phyloP scores from a whole-genome alignment of 2,888 invertebrate genomes.

The Lacanobia oleracea region DNA sequence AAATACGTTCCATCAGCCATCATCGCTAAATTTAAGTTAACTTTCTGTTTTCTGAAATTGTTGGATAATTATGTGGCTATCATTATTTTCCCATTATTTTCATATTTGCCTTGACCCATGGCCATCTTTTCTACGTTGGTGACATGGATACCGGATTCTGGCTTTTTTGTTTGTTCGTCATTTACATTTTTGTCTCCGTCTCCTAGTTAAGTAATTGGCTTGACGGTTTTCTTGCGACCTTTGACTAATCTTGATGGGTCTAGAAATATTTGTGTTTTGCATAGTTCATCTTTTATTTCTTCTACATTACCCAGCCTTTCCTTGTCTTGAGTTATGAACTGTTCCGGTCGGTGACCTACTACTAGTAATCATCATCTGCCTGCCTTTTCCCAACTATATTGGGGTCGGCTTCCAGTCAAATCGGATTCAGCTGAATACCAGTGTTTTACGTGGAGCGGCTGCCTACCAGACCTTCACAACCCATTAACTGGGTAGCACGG shows the following conservation, averaged over 20 bases:
- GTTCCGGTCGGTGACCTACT: no score
- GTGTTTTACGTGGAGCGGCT: no score
- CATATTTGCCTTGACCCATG: slow-evolving; percentile 67
- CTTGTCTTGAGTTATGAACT: not conserved
- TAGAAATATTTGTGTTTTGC: not conserved
- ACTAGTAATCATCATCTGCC: no score
- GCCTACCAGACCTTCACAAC: no score
- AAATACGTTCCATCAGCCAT: slow-evolving; percentile 28
- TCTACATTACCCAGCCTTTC: not conserved
- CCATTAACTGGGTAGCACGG: no score
- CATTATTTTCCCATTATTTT: slow-evolving; percentile 73
- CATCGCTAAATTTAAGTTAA: slow-evolving; percentile 49
- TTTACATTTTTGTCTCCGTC: slow-evolving; percentile 46
- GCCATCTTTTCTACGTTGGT: slow-evolving; percentile 46
- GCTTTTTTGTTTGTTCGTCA: slow-evolving; percentile 38
- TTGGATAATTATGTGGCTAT: slow-evolving; percentile 56
- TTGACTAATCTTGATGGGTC: slow-evolving; percentile 1
- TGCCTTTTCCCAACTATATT: no score
- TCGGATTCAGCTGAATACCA: no score
- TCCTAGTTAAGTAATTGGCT: slow-evolving; percentile 14
- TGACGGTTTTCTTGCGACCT: slow-evolving; percentile 1
- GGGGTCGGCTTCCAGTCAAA: no score
- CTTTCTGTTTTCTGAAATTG: slow-evolving; percentile 63
- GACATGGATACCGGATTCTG: slow-evolving; percentile 52
- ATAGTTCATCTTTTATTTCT: not conserved